A percentile compares a stretch with the other conserved stretches of the same genome.
These are phyloP conservation scores for Rhagonycha lutea DNA, from an alignment of 2,888 invertebrate genomes.

Conservation along the genomic window DNA sequence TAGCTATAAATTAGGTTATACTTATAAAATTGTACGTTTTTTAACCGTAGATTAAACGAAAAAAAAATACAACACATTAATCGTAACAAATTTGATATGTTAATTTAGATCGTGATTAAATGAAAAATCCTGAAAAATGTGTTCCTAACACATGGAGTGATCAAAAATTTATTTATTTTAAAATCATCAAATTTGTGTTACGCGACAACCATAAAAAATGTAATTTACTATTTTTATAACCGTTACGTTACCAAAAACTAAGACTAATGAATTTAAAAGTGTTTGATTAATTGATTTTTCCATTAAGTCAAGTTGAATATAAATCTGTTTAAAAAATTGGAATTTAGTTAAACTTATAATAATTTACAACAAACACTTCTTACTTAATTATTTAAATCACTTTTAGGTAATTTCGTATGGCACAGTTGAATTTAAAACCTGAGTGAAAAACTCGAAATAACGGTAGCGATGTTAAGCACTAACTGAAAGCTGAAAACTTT, in stretches of 20 bases:
- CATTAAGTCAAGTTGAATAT: background rate
- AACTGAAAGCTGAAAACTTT: constrained; percentile 24
- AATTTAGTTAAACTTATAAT: background rate
- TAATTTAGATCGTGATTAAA: background rate
- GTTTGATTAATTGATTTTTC: background rate
- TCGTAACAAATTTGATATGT: background rate
- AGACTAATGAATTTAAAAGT: background rate
- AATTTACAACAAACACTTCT: background rate
- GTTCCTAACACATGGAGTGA: background rate
- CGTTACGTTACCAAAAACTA: background rate
- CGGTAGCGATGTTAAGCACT: constrained; percentile 1
- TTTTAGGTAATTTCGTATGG: background rate
- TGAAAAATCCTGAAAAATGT: background rate
- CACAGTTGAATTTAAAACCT: background rate
- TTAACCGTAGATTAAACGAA: background rate
- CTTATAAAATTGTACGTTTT: background rate
- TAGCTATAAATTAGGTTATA: no score
- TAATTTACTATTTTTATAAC: background rate
- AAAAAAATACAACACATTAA: background rate
- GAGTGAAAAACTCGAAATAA: constrained; percentile 13
- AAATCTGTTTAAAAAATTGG: background rate
- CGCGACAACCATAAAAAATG: background rate
- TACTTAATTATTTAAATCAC: background rate
- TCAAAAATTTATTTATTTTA: background rate
- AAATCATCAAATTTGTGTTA: background rate